A percentile compares a stretch with the other conserved stretches of the same genome.
Evolutionary conservation across 2,888 invertebrate species (phyloP).

Genomic region (Operophtera brumata): DNA sequence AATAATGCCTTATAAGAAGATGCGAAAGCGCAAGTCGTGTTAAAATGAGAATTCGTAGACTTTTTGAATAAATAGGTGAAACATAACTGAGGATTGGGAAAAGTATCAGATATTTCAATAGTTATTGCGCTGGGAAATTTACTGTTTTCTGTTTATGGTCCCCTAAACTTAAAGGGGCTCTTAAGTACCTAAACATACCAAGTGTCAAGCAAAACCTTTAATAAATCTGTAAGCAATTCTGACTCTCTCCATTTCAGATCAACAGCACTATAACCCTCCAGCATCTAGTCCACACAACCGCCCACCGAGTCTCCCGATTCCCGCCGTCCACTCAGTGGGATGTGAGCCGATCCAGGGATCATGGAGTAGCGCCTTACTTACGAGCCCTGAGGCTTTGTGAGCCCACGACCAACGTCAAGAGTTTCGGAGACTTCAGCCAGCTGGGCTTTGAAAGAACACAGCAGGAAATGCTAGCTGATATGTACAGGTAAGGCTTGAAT

Average conservation of each 20-base stretch:
- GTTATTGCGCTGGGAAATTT: too few relatives aligned
- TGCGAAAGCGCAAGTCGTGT: too few relatives aligned
- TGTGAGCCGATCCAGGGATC: constrained; percentile 84
- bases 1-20: too few relatives aligned
- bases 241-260: constrained; percentile 62
- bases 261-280: constrained; percentile 82
- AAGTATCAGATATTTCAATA: too few relatives aligned
- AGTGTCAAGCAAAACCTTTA: too few relatives aligned
- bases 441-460: constrained; percentile 80
- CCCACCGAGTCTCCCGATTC: constrained; percentile 82
- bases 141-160: too few relatives aligned
- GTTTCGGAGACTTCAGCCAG: constrained; percentile 81
- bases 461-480: constrained; percentile 82
- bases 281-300: constrained; percentile 83
- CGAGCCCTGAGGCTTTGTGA: constrained; percentile 85
- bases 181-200: too few relatives aligned
- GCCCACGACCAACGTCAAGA: constrained; percentile 71
- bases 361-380: constrained; percentile 88
- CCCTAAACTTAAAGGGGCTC: too few relatives aligned
- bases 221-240: too few relatives aligned
- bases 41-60: too few relatives aligned
- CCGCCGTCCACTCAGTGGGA: constrained; percentile 72
- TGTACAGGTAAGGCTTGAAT: constrained; percentile 81
- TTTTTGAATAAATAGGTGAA: too few relatives aligned
- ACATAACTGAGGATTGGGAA: too few relatives aligned